These are phyloP conservation scores for Eudemis profundana DNA, from an alignment of 2,888 invertebrate species.

Conservation along the genomic window DNA sequence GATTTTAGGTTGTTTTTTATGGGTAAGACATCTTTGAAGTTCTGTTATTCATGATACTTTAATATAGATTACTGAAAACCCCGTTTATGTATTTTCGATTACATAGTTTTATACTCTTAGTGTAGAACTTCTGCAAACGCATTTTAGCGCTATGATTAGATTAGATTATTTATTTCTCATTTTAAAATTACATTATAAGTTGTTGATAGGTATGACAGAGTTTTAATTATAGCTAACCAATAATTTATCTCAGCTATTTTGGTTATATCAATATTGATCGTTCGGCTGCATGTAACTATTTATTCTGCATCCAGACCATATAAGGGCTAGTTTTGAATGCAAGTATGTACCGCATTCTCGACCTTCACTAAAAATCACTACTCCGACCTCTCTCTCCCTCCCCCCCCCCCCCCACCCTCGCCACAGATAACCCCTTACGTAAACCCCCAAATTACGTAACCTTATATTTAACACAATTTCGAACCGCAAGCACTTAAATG, in stretches of 20 bases:
- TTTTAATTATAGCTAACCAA: not conserved
- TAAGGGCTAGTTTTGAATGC: constrained; percentile 23
- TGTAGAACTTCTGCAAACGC: too few relatives aligned
- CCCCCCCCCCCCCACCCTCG: constrained; percentile 53
- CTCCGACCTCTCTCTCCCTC: constrained; percentile 52
- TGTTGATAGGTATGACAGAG: too few relatives aligned
- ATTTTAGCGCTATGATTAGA: too few relatives aligned
- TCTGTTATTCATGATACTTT: too few relatives aligned
- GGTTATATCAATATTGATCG: not conserved
- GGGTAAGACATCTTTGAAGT: too few relatives aligned
- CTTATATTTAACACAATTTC: constrained; percentile 17
- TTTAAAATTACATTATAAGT: too few relatives aligned
- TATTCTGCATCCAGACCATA: not conserved
- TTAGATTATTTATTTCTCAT: too few relatives aligned
- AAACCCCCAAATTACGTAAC: constrained; percentile 54
- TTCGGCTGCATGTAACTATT: not conserved
- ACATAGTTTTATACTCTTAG: too few relatives aligned
- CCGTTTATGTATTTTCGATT: too few relatives aligned
- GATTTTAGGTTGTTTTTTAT: too few relatives aligned
- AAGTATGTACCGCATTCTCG: constrained; percentile 47
- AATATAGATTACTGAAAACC: too few relatives aligned
- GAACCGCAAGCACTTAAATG: not conserved
- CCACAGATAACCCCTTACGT: constrained; percentile 46
- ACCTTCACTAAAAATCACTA: constrained; percentile 59
- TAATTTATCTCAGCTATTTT: not conserved